Conservation (phyloP, 2,888 invertebrate species). For the Tinea pellionella region DNA sequence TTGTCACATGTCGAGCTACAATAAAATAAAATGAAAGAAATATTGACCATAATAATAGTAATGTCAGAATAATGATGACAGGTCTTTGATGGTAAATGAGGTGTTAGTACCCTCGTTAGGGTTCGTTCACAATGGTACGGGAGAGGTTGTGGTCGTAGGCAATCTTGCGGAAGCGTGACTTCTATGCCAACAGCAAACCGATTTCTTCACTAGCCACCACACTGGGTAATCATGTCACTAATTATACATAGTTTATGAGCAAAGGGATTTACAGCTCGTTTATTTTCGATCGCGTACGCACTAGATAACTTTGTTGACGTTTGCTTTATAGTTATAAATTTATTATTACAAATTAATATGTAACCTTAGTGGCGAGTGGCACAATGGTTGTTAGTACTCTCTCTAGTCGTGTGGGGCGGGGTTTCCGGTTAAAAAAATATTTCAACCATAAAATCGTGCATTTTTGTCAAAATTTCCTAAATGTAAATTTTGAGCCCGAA, state of each 20-base stretch:
- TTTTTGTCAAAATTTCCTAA: no score
- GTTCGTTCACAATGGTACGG: background rate
- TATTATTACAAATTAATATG: no score
- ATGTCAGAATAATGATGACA: background rate
- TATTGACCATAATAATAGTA: background rate
- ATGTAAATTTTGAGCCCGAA: no score
- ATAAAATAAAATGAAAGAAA: no score
- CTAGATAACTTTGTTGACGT: slow-evolving; percentile 26
- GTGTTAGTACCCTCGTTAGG: slow-evolving; percentile 10
- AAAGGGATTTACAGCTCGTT: slow-evolving; percentile 38
- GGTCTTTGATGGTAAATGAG: slow-evolving; percentile 12
- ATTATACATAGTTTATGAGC: slow-evolving; percentile 38
- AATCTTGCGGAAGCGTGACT: slow-evolving; percentile 23
- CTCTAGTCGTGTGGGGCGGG: no score
- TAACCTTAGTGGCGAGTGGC: no score
- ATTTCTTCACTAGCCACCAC: slow-evolving; percentile 28
- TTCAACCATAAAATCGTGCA: no score
- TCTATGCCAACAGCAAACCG: slow-evolving; percentile 27
- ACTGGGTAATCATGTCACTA: slow-evolving; percentile 29
- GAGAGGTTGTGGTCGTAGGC: background rate
- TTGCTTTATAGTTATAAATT: slow-evolving; percentile 15
- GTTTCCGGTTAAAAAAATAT: no score
- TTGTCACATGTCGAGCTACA: no score
- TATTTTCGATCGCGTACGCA: slow-evolving; percentile 25
- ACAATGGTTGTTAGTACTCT: no score